phyloP scores from a whole-genome alignment of 1,140 invertebrate species.

The Drosophila obscura region DNA sequence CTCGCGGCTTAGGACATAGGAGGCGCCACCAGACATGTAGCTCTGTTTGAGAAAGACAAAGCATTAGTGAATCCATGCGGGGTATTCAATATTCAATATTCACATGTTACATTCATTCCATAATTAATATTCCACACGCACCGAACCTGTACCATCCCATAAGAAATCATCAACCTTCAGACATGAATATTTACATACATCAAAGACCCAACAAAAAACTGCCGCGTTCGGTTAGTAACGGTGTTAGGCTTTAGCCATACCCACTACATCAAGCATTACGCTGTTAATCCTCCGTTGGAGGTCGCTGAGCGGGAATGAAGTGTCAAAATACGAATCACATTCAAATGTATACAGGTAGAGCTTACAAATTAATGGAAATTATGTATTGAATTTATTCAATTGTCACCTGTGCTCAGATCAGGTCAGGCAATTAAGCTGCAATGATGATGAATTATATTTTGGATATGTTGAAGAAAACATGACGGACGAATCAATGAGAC shows the following conservation, averaged over 20 bases:
- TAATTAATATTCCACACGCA: constrained; percentile 25
- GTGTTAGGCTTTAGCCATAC: constrained; percentile 37
- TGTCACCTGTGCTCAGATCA: constrained; percentile 30
- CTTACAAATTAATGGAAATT: constrained; percentile 25
- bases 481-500: too few species aligned
- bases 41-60: constrained; percentile 85
- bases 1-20: constrained; percentile 94
- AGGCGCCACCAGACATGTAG: constrained; percentile 97
- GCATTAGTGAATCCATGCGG: background rate
- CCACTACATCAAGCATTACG: constrained; percentile 10
- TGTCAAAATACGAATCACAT: constrained; percentile 54
- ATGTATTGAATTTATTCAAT: constrained; percentile 22
- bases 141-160: constrained; percentile 17
- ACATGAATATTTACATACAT: constrained; percentile 37
- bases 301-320: constrained; percentile 36
- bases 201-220: constrained; percentile 29
- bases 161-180: constrained; percentile 5
- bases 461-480: too few species aligned
- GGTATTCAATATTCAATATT: too few species aligned
- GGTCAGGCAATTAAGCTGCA: background rate
- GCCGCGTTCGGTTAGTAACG: constrained; percentile 42
- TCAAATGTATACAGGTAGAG: constrained; percentile 36
- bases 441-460: too few species aligned
- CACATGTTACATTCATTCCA: background rate
- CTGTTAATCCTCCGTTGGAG: constrained; percentile 49